These are phyloP conservation scores for Cynopterus sphinx DNA, from an alignment of 2,797 vertebrate genomes.

Conservation along the genomic window DNA sequence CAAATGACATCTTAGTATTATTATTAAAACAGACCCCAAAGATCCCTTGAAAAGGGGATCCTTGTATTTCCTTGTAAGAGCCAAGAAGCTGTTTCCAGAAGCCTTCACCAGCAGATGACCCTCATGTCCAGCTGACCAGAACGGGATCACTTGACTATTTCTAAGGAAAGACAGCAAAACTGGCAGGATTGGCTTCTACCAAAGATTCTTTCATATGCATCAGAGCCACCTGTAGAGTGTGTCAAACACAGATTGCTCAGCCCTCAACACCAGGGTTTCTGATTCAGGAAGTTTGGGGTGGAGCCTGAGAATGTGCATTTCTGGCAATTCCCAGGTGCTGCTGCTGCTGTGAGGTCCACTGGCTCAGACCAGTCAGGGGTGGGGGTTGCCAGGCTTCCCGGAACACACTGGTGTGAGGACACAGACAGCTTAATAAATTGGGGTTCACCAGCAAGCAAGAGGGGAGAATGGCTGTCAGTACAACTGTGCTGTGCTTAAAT, in stretches of 20 bases:
- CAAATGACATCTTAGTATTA: not conserved
- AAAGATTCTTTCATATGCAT: not conserved
- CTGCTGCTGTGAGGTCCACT: not conserved
- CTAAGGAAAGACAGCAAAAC: not conserved
- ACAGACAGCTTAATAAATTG: not conserved
- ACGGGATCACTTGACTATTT: not conserved
- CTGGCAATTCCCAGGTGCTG: not conserved
- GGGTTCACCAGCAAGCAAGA: not conserved
- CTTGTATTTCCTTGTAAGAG: not conserved
- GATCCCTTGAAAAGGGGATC: not conserved
- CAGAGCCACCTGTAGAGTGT: not conserved
- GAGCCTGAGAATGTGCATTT: not conserved
- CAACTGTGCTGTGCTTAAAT: not conserved
- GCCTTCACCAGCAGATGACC: not conserved
- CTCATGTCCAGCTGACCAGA: not conserved
- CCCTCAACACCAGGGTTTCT: not conserved
- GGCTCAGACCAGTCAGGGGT: too few relatives aligned
- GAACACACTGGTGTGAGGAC: not conserved
- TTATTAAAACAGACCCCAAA: not conserved
- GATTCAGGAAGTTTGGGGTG: not conserved
- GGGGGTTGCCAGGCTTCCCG: not conserved
- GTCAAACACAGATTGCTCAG: not conserved
- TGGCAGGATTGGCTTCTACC: not conserved
- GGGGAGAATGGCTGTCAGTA: not conserved
- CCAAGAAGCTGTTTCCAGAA: not conserved